Base-by-base conservation (phyloP, 2,113 vertebrate genomes). In the Tamias sibiricus region DNA sequence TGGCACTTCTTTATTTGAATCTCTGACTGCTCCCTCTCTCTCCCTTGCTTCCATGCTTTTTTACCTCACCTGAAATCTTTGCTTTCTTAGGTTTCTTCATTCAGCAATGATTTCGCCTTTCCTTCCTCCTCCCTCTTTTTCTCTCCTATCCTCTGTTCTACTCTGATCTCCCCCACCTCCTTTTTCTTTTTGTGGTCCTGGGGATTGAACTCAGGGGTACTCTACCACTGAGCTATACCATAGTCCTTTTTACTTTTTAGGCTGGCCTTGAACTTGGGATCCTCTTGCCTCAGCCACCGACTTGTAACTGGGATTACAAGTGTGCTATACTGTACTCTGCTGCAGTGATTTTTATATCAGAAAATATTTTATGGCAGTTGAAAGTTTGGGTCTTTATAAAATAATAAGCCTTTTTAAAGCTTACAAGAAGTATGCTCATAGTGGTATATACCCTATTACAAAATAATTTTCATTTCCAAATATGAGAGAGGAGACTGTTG, bases 331-430 rank as follows among this genome's bases (percentile, higher is more conserved):
- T 19, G 66, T 19, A 69, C 1, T 35, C 32, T 69, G 32, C 35
- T 69, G 66, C 16, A 69, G 6, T 16, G 66, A 69, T n/a, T n/a
- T 77, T 88, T 76, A 49, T 82, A 40, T 83, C 30, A 94, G 77
- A 35, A 77, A 89, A 42, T 80, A 13, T 84, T 77, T 95, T 13
- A 28, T 59, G 71, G 28, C 30, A 66, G 4, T 82, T 74, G 37
- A 62, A 84, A 88, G 19, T 72, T 59, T 87, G 72, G 90, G 69
- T 40, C 75, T 77, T 95, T 93, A 44, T 91, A 84, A 95, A 96
- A 97, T 37, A 91, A 76, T 82, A 93, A 80, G 26, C 10, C 52
- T 62, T 92, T 81, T 81, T 30, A 62, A 74, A 72, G 68, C 17
- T 87, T 79, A 66, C n/a, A 17, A 62, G 77, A 52, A 59, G 35